Evolutionary conservation across 1,140 invertebrate species (phyloP).

Genomic region (Drosophila athabasca): DNA sequence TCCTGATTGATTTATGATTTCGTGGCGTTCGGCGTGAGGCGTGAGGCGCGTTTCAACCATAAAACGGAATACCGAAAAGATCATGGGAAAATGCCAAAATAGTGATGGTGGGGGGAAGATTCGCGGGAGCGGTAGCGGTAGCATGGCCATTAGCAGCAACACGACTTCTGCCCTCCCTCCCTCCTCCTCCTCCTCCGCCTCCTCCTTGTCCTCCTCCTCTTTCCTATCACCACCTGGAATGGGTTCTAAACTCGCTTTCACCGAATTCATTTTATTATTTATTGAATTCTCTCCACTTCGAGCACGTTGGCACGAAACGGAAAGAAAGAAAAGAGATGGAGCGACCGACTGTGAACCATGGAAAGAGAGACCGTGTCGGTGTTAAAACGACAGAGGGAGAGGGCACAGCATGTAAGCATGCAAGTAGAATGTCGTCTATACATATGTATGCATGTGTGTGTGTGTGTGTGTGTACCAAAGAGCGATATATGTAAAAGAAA

Average conservation of each 20-base stretch:
- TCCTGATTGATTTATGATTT: conserved; percentile 45
- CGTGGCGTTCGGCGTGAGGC: conserved; percentile 1
- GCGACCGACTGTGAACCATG: conserved; percentile 47
- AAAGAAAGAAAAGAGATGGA: conserved; percentile 37
- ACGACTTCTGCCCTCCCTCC: conserved; percentile 46
- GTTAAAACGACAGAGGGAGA: neutral
- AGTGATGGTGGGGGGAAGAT: too few species aligned
- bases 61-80: conserved; percentile 12
- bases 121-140: conserved; percentile 1
- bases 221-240: neutral
- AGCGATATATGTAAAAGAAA: too few species aligned
- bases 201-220: neutral
- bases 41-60: conserved; percentile 29
- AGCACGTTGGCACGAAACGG: conserved; percentile 73
- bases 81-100: conserved; percentile 36
- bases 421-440: too few species aligned
- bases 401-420: too few species aligned
- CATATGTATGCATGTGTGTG: too few species aligned
- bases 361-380: conserved; percentile 17
- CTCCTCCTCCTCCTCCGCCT: too few species aligned
- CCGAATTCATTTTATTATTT: conserved; percentile 79
- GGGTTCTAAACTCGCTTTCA: conserved; percentile 68
- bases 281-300: conserved; percentile 79
- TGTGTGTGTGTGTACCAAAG: too few species aligned
- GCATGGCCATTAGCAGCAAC: conserved; percentile 62